Base-by-base conservation (phyloP, 2,888 invertebrate genomes). In the Theretra japonica region DNA sequence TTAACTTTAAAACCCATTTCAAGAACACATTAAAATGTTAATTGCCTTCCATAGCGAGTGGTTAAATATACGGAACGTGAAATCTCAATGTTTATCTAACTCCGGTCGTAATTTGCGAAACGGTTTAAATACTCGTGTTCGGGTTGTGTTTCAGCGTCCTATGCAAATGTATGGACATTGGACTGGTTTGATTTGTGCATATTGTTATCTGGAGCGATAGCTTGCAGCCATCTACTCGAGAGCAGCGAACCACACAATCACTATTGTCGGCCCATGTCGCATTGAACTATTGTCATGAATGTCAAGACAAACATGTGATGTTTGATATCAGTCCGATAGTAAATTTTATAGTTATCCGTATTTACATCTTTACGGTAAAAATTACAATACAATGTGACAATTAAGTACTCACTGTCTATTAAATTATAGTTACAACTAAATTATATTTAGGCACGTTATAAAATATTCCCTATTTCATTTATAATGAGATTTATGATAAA, bases 101-200 rank as follows among this genome's bases (percentile, higher is more conserved):
- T 65, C 17, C 30, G 17, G 23, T 48, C 41, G 4, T 65, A 65
- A 65, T 65, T 65, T 48, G 21, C 65, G 15, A 65, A 48, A 65
- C 23, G 17, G 41, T 65, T 21, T 23, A 65, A 65, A 48, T 41
- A 48, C 23, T 48, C 6, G 65, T 23, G 48, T 41, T 41, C 15
- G 41, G 17, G 23, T 48, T 6, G 65, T 65, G 65, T 65, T 65
- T 65, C 17, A 15, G 48, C 21, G 41, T 48, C 41, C 41, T 65
- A 65, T 48, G 23, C 48, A 65, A 65, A 65, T 65, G 23, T 23
- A 65, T 17, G 48, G n/a, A 53, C n/a, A n/a, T 41, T 17, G 48
- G n/a, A 53, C 53, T 5, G 25, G 41, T 23, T 65, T 48, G 23
- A 65, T 41, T 65, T 65, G 41, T 48, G 21, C 21, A 4, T 15